Evolutionary conservation across 2,113 vertebrate species (phyloP).

Genomic region (Upupa epops): DNA sequence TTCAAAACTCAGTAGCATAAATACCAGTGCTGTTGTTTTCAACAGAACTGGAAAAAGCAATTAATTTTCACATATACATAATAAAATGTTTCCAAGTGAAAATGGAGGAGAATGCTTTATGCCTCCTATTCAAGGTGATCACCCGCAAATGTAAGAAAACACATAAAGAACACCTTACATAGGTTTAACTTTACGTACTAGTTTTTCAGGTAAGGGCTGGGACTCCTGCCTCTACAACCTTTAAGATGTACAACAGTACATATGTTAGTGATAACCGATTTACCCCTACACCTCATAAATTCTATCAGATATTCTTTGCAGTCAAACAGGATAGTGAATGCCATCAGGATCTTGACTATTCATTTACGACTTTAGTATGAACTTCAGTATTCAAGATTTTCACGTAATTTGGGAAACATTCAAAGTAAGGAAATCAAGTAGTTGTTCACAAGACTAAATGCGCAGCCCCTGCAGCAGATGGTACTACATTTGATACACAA

Average conservation of each 20-base stretch:
- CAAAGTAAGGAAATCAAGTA: neutral
- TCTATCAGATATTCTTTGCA: neutral
- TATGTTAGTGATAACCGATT: neutral
- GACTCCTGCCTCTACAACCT: rapidly evolving
- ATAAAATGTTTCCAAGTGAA: neutral
- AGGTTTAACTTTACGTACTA: neutral
- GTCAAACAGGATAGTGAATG: neutral
- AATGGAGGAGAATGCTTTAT: neutral
- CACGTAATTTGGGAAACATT: neutral
- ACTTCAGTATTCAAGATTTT: neutral
- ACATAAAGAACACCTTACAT: neutral
- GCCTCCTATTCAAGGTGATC: neutral
- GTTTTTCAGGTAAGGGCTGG: neutral
- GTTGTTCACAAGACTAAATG: neutral
- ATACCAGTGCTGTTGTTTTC: neutral
- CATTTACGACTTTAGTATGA: neutral
- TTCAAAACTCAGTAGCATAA: neutral
- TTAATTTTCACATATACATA: neutral
- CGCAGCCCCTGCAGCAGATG: neutral
- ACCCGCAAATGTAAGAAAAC: neutral
- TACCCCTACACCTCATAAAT: neutral
- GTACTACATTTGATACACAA: neutral
- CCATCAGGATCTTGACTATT: neutral
- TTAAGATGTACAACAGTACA: neutral
- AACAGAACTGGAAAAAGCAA: neutral